phyloP scores from a whole-genome alignment of 1,140 invertebrate genomes.

The Mizuhopecten yessoensis region DNA sequence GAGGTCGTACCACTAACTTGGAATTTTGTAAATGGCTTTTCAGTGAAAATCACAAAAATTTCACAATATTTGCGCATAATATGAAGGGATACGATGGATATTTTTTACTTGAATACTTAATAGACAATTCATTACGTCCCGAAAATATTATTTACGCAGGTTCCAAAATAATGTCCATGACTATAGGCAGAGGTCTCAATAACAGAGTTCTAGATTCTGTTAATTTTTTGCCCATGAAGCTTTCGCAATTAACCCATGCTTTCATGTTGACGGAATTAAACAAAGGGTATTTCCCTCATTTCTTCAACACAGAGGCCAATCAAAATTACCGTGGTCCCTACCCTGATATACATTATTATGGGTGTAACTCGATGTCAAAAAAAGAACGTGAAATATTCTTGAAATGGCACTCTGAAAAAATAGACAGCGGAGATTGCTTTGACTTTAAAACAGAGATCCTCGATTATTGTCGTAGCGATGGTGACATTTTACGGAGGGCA shows the following conservation, averaged over 20 bases:
- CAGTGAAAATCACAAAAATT: constrained; percentile 32
- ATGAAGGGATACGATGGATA: too few species aligned
- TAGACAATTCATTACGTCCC: neutral
- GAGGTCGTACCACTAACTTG: constrained; percentile 35
- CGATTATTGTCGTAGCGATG: constrained; percentile 58
- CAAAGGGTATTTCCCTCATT: constrained; percentile 64
- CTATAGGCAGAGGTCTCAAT: constrained; percentile 45
- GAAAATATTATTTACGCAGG: constrained; percentile 51
- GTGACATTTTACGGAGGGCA: constrained; percentile 58
- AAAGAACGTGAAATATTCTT: constrained; percentile 53
- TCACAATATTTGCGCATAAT: constrained; percentile 49
- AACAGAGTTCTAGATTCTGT: constrained; percentile 55
- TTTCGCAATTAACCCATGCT: constrained; percentile 53
- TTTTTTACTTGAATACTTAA: too few species aligned
- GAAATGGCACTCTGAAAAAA: constrained; percentile 56
- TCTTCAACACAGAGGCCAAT: constrained; percentile 47
- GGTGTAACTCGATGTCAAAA: constrained; percentile 43
- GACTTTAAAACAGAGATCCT: constrained; percentile 59
- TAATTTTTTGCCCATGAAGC: constrained; percentile 55
- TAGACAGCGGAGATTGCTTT: constrained; percentile 46
- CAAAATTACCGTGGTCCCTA: constrained; percentile 51
- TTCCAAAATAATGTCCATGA: constrained; percentile 58
- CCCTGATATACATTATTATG: constrained; percentile 53
- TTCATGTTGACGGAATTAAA: constrained; percentile 56
- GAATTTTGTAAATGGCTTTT: constrained; percentile 44